Evolutionary conservation across 2,797 vertebrate species (phyloP).

Genomic region (Arctocebus calabarensis): DNA sequence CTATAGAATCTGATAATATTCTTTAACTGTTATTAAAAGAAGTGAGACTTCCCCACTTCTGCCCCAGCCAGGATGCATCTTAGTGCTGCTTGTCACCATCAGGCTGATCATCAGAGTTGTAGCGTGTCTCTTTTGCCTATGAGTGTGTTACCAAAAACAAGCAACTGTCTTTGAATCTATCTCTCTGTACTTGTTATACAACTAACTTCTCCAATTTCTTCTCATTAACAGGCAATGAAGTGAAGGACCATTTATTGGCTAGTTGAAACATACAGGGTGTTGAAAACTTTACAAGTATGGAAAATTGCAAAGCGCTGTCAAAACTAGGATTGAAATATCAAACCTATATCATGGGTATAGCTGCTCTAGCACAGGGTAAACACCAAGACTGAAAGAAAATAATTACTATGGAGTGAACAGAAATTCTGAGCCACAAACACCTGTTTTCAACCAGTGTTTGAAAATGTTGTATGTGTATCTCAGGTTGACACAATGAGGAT

Average conservation of each 20-base stretch:
- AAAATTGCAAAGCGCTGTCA: conserved; percentile 10
- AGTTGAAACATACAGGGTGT: neutral
- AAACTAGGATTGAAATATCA: conserved; percentile 12
- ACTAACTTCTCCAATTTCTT: neutral
- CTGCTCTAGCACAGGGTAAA: neutral
- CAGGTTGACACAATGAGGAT: neutral
- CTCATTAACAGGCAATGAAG: neutral
- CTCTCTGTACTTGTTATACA: neutral
- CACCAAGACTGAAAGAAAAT: neutral
- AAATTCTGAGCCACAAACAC: neutral
- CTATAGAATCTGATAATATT: no score
- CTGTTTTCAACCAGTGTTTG: neutral
- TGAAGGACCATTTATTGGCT: neutral
- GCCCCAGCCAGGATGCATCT: neutral
- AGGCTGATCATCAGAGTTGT: neutral
- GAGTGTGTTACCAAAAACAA: neutral
- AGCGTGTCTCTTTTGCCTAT: neutral
- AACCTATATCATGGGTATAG: neutral
- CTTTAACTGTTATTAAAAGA: neutral
- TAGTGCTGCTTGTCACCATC: neutral
- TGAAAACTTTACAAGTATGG: conserved; percentile 13
- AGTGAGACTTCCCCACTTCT: neutral
- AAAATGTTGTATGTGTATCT: neutral
- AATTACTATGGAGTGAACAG: neutral
- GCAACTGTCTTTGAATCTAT: neutral